Conservation (phyloP, 2,113 vertebrate genomes). For the Chroicocephalus ridibundus region DNA sequence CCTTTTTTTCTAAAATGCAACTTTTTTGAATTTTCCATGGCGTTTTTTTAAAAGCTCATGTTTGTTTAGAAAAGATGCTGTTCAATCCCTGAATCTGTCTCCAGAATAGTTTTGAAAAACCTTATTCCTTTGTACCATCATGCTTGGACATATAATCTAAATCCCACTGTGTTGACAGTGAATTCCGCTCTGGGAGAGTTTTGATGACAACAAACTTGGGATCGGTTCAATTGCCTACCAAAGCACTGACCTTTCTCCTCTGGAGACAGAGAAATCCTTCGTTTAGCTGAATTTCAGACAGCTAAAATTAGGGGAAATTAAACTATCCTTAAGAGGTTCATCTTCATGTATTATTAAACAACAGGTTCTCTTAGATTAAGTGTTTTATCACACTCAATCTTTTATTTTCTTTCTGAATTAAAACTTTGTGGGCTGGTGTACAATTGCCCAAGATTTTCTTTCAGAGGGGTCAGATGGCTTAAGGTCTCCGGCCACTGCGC, state of each 20-base stretch:
- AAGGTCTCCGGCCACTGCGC: not conserved
- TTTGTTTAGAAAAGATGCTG: not conserved
- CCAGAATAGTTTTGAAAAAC: not conserved
- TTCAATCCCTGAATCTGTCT: not conserved
- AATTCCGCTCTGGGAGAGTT: not conserved
- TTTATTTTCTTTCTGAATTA: not conserved
- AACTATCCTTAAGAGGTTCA: not conserved
- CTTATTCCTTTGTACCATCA: not conserved
- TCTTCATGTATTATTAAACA: slow-evolving; percentile 14
- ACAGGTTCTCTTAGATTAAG: not conserved
- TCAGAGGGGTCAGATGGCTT: not conserved
- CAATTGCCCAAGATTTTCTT: not conserved
- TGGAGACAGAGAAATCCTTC: not conserved
- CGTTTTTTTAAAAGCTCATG: not conserved
- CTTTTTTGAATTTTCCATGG: not conserved
- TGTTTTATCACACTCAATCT: not conserved
- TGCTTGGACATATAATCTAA: not conserved
- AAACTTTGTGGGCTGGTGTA: not conserved
- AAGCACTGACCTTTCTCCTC: not conserved
- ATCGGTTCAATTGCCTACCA: not conserved
- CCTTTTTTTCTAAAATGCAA: not conserved
- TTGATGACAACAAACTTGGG: not conserved
- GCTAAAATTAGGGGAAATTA: not conserved
- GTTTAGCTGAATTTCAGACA: not conserved
- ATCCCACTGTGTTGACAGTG: not conserved